Conservation (phyloP, 2,888 invertebrate genomes). For the Brachyopa scutellaris region DNA sequence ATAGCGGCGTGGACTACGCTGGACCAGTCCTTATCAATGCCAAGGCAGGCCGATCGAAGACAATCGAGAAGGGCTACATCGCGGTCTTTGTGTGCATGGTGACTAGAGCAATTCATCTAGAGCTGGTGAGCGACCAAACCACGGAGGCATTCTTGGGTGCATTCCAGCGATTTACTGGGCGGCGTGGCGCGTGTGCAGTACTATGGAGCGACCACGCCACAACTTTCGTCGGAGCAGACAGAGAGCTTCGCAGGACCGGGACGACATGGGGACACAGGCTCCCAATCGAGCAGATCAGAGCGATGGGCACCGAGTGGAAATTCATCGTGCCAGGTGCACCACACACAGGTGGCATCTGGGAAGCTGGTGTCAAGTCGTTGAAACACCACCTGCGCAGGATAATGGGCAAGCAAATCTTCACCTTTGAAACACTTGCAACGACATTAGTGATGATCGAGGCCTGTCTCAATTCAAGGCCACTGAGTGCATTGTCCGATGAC, state of each 20-base stretch:
- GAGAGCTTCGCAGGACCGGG: background rate
- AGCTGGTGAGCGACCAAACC: slow-evolving; percentile 7
- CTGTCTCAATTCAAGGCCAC: slow-evolving; percentile 12
- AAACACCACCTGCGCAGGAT: no score
- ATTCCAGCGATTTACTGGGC: slow-evolving; percentile 3
- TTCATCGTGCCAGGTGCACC: no score
- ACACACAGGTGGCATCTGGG: no score
- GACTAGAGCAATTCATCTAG: slow-evolving; percentile 18
- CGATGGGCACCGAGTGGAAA: slow-evolving; percentile 6
- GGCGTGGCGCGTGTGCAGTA: slow-evolving; percentile 1
- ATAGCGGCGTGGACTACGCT: slow-evolving; percentile 15
- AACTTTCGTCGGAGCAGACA: slow-evolving; percentile 1
- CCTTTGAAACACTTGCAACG: slow-evolving; percentile 17
- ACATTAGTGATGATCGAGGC: slow-evolving; percentile 8
- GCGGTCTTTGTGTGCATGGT: slow-evolving; percentile 26
- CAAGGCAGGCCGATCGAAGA: slow-evolving; percentile 10
- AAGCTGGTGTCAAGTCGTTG: no score
- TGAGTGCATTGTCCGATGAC: slow-evolving; percentile 5
- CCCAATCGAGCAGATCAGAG: slow-evolving; percentile 5
- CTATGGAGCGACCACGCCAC: slow-evolving; percentile 25
- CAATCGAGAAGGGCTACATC: slow-evolving; percentile 21
- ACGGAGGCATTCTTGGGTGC: slow-evolving; percentile 8
- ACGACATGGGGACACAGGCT: background rate
- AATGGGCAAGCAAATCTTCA: no score
- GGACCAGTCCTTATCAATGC: slow-evolving; percentile 7